Conservation (phyloP, 2,113 vertebrate species). For the Notarius quadriscutis region DNA sequence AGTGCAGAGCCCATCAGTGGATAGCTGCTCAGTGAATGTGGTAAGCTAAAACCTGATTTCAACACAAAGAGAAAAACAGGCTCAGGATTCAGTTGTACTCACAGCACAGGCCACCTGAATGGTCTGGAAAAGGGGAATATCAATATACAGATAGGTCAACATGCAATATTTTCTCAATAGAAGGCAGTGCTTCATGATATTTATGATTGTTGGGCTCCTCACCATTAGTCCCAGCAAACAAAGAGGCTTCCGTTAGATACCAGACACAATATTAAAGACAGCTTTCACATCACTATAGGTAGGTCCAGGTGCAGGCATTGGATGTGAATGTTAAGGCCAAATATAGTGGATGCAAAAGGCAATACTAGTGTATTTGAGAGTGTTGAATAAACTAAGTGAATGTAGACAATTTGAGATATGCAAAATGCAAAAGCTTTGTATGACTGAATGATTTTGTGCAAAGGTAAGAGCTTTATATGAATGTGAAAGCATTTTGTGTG, state of each 20-base stretch:
- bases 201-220: background rate
- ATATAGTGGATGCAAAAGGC: background rate
- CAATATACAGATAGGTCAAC: background rate
- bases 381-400: background rate
- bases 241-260: background rate
- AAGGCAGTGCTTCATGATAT: background rate
- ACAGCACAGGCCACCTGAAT: background rate
- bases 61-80: conserved; percentile 49
- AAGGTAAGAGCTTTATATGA: background rate
- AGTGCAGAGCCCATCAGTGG: conserved; percentile 61
- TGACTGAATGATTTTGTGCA: background rate
- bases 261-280: conserved; percentile 10
- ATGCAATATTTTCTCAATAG: background rate
- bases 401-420: background rate
- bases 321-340: background rate
- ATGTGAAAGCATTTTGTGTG: background rate
- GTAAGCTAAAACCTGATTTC: conserved; percentile 64
- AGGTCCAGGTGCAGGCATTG: background rate
- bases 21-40: conserved; percentile 64
- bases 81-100: background rate
- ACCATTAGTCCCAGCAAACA: background rate
- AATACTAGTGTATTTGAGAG: background rate
- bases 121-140: background rate
- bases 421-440: background rate
- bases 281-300: background rate